phyloP scores from a whole-genome alignment of 1,140 invertebrate species.

The roundworm (Caenorhabditis elegans) region WBcel235 BX284606.5:10539501-10540000 shows the following conservation, averaged over 20 bases:
- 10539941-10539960: no score
- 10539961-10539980: no score
- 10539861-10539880: no score
- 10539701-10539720: background rate
- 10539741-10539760: background rate
- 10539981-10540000: no score
- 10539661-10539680: no score
- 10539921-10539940: no score
- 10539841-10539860: background rate
- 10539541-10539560: background rate
- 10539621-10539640: background rate
- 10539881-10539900: no score
- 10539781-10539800: background rate
- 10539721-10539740: background rate
- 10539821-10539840: background rate
- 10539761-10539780: background rate
- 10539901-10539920: no score
- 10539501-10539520: background rate
- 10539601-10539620: background rate
- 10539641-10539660: background rate
- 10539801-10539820: no score
- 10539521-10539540: no score
- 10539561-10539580: background rate
- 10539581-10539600: background rate
- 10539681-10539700: no score